Conservation (phyloP, 1,140 invertebrate species). For the Meloidogyne floridensis region DNA sequence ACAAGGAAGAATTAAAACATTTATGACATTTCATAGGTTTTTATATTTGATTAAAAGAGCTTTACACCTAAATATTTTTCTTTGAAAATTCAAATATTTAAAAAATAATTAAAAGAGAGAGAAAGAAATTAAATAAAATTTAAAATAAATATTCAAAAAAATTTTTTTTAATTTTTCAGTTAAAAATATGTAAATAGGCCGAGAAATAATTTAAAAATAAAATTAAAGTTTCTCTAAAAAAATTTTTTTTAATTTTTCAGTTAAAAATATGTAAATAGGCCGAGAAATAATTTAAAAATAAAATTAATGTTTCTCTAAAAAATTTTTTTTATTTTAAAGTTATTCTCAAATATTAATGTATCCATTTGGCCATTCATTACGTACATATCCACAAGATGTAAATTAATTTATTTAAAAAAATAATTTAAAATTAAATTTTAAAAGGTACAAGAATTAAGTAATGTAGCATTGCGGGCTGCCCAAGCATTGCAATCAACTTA, state of each 20-base stretch:
- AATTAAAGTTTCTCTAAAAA: neutral
- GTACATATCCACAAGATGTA: conserved; percentile 63
- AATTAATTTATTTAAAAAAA: conserved; percentile 34
- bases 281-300: no score
- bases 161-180: no score
- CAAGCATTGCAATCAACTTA: conserved; percentile 60
- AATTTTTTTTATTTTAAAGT: conserved; percentile 15
- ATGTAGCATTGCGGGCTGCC: conserved; percentile 58
- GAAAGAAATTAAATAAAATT: no score
- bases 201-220: no score
- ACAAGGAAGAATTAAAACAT: conserved; percentile 53
- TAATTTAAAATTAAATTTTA: neutral
- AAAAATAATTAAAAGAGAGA: no score
- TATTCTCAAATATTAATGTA: conserved; percentile 66
- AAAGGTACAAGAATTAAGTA: conserved; percentile 53
- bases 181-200: no score
- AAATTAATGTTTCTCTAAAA: neutral
- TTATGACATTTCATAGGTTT: conserved; percentile 60
- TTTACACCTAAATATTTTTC: no score
- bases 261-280: no score
- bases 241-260: no score
- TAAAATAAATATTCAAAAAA: no score
- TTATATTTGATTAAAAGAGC: no score
- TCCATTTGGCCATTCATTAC: conserved; percentile 63
- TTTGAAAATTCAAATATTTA: no score